Evolutionary conservation across 1,140 invertebrate species (phyloP).

Genomic region (Brachionus manjavacas): DNA sequence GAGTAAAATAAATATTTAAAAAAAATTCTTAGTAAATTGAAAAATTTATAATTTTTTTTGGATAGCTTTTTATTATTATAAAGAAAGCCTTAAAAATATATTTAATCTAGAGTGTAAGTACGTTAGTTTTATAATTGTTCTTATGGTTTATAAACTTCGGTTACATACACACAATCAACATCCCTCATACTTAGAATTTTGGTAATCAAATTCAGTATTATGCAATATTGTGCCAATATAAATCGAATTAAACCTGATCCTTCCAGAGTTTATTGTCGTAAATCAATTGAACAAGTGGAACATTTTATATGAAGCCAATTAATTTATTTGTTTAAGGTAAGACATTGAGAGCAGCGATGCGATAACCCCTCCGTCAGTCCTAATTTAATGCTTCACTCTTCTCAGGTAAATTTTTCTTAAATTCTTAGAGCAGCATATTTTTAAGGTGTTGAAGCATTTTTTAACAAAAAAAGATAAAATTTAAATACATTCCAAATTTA

Average conservation of each 20-base stretch:
- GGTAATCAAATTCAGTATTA: background rate
- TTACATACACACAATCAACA: background rate
- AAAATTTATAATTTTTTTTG: background rate
- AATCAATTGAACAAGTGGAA: background rate
- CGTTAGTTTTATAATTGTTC: background rate
- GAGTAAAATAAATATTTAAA: background rate
- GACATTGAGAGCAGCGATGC: background rate
- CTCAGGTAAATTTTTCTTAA: background rate
- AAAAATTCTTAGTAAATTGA: background rate
- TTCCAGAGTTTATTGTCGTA: background rate
- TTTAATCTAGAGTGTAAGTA: background rate
- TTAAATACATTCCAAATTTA: background rate
- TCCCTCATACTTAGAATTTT: background rate
- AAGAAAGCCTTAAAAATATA: background rate
- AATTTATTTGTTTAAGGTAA: conserved; percentile 1
- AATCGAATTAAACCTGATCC: background rate
- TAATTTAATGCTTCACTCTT: background rate
- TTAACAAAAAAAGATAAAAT: background rate
- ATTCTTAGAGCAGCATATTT: background rate
- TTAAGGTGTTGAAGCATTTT: background rate
- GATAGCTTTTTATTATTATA: background rate
- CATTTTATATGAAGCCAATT: background rate
- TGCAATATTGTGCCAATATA: background rate
- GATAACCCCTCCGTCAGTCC: background rate
- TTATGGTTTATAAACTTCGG: background rate